Evolutionary conservation across 1,140 invertebrate species (phyloP), one percentile per base, ranked within the genome.

Genomic region (Steinernema feltiae): DNA sequence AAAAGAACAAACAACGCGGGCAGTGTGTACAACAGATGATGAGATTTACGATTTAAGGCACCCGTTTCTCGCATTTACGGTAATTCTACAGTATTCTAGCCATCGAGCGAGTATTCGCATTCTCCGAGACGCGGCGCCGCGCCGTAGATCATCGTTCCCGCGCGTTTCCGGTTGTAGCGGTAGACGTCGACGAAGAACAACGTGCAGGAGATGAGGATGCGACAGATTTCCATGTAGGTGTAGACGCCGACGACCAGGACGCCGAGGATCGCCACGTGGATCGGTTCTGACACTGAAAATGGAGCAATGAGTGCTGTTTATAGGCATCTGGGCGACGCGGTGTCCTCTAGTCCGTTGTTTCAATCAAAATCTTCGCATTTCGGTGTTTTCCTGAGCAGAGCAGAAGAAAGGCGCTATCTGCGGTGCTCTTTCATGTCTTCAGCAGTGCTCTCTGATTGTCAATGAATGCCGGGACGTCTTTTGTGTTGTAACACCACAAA

Each of bases 111-210:
- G 24, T 63, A 63, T 27, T 63, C 53, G 53, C 53, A 63, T 21
- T 63, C 53, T 15, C 24, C 53, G 24, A 63, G 53, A 7, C 53
- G 53, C 7, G 53, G 53, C 12, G 53, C 53, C 24, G 53, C 24
- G 53, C 53, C 53, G 53, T 63, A 63, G 53, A 63, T 63, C 53
- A 63, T 63, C 12, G 53, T 63, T 7, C 15, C 53, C 7, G 53
- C 53, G 53, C 53, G 53, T 63, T 63, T 63, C 24, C 24, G 53
- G 24, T 63, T 63, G 53, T 63, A 63, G 53, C 53, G 53, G 53
- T 63, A 63, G 53, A 63, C 15, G 53, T 63, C 53, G 53, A 63
- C 53, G 53, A 63, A 63, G 53, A 63, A 63, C 15, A 63, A 3
- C 24, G 53, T 63, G 24, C 53, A 63, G 53, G 12, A 7, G 15